Percentiles rank a stretch among this genome's conserved stretches.
Evolutionary conservation across 2,888 invertebrate species (phyloP).

Genomic region (Standfussiana lucernea): DNA sequence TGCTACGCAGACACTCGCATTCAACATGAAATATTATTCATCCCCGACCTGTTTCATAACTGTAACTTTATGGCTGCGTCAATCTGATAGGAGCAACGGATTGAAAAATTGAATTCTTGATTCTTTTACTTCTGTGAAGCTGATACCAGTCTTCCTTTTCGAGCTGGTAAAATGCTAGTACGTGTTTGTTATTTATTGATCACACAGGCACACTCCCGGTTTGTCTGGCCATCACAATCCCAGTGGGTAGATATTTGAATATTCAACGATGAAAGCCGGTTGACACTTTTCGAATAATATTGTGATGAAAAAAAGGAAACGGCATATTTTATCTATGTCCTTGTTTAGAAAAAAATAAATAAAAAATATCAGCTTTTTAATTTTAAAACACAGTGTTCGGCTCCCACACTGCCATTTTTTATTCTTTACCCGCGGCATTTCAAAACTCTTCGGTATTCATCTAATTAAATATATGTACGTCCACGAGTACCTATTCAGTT

Average conservation of each 20-base stretch:
- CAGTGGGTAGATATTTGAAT: slow-evolving; percentile 41
- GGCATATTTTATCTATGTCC: slow-evolving; percentile 8
- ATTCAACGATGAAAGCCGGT: slow-evolving; percentile 46
- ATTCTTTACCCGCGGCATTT: neutral
- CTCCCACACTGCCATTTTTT: slow-evolving; percentile 11
- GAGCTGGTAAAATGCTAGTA: slow-evolving; percentile 15
- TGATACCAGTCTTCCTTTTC: slow-evolving; percentile 5
- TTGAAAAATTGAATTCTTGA: slow-evolving; percentile 29
- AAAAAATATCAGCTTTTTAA: slow-evolving; percentile 1
- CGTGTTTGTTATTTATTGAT: slow-evolving; percentile 29
- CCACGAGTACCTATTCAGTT: slow-evolving; percentile 27
- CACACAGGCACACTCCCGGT: slow-evolving; percentile 1
- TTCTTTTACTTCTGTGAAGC: neutral
- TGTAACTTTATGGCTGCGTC: slow-evolving; percentile 34
- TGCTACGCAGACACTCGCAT: slow-evolving; percentile 40
- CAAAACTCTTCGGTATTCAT: slow-evolving; percentile 38
- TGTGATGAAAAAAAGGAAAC: slow-evolving; percentile 19
- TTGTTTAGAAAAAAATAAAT: slow-evolving; percentile 11
- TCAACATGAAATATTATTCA: slow-evolving; percentile 51
- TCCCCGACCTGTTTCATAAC: slow-evolving; percentile 39
- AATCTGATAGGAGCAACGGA: slow-evolving; percentile 23
- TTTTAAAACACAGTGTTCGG: slow-evolving; percentile 8
- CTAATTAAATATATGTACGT: slow-evolving; percentile 51
- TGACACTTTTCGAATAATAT: slow-evolving; percentile 40
- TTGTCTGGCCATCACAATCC: slow-evolving; percentile 23